Conservation (phyloP, 2,888 invertebrate genomes). For the Girardia tigrina region DNA sequence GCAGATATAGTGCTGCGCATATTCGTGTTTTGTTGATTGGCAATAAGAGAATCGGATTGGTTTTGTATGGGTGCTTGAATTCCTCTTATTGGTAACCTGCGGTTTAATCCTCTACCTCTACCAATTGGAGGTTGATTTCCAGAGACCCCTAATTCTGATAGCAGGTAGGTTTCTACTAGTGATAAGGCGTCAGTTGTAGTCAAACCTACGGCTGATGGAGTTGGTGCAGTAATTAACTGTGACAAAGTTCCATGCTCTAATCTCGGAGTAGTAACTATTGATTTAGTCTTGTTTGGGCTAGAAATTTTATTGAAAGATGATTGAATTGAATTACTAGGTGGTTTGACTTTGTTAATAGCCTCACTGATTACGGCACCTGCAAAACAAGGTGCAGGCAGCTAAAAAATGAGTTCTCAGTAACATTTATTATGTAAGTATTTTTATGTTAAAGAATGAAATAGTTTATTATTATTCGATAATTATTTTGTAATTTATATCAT, state of each 20-base stretch:
- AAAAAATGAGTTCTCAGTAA: too few species aligned
- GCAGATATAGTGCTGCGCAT: neutral
- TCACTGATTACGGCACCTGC: neutral
- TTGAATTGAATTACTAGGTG: neutral
- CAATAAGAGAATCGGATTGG: neutral
- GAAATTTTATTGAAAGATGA: neutral
- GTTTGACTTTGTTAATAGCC: neutral
- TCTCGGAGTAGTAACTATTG: neutral
- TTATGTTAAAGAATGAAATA: too few species aligned
- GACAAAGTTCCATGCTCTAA: neutral
- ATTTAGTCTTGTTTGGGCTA: neutral
- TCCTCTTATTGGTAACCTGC: neutral
- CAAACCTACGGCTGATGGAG: neutral
- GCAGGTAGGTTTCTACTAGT: neutral
- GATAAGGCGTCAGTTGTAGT: neutral
- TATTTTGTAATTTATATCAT: too few species aligned
- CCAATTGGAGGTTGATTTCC: neutral
- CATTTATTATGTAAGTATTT: too few species aligned
- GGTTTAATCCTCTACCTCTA: neutral
- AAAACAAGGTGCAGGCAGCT: neutral
- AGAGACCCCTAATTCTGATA: neutral
- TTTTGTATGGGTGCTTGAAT: neutral
- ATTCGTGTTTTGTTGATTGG: neutral
- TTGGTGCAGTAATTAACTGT: neutral
- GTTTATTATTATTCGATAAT: too few species aligned